phyloP scores from a whole-genome alignment of 2,888 invertebrate genomes.

The Drosophila mettleri region DNA sequence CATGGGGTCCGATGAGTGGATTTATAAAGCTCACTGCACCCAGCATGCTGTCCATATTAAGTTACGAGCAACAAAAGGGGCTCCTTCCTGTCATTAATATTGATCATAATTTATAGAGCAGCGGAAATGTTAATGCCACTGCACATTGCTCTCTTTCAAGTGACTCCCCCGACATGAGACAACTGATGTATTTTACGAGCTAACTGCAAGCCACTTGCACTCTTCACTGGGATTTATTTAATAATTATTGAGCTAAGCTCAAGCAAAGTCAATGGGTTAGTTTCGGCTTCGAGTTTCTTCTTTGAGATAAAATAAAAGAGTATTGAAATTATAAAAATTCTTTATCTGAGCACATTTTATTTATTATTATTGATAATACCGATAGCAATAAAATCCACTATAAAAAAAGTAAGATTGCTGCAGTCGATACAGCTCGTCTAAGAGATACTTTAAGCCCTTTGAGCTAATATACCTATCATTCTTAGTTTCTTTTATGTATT shows the following conservation, averaged over 20 bases:
- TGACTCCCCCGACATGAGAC: background rate
- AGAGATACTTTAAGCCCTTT: no score
- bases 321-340: no score
- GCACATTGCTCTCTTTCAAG: constrained; percentile 16
- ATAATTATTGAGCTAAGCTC: background rate
- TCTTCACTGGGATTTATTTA: background rate
- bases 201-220: background rate
- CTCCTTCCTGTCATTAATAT: constrained; percentile 40
- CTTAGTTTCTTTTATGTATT: no score
- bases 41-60: constrained; percentile 58
- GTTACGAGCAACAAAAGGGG: constrained; percentile 26
- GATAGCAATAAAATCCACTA: no score
- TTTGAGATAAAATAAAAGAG: no score
- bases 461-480: no score
- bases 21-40: constrained; percentile 45
- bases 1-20: constrained; percentile 44
- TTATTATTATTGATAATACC: no score
- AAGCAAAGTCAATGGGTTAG: background rate
- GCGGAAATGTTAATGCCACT: constrained; percentile 40
- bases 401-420: no score
- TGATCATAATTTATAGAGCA: constrained; percentile 45
- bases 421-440: no score
- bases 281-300: no score
- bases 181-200: constrained; percentile 5
- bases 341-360: no score